A percentile compares a stretch with the other conserved stretches of the same genome.
Evolutionary conservation across 2,888 invertebrate species (phyloP).

Genomic region (Drosophila seclusa): DNA sequence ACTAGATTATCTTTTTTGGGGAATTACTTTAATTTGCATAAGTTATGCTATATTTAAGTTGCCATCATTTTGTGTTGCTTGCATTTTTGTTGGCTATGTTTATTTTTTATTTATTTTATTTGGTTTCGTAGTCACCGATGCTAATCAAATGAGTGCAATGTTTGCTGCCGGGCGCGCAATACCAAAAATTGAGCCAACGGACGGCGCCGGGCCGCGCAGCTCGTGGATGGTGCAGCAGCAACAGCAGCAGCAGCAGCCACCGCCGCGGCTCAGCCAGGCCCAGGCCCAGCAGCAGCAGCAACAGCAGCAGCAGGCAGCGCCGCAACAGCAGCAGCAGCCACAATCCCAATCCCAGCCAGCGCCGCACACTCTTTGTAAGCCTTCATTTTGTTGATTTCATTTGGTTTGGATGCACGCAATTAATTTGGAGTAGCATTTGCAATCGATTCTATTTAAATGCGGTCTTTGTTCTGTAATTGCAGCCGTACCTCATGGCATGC

Average conservation of each 20-base stretch:
- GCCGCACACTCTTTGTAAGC: slow-evolving; percentile 84
- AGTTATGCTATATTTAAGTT: neutral
- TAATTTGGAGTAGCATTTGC: neutral
- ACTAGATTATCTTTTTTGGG: neutral
- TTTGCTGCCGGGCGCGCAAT: slow-evolving; percentile 84
- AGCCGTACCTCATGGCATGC: slow-evolving; percentile 84
- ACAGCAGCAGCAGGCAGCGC: slow-evolving; percentile 67
- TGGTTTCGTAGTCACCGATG: slow-evolving; percentile 80
- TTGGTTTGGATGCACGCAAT: slow-evolving; percentile 13
- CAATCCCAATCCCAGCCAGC: slow-evolving; percentile 70
- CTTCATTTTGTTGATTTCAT: slow-evolving; percentile 47
- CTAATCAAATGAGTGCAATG: slow-evolving; percentile 84
- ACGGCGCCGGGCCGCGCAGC: slow-evolving; percentile 79
- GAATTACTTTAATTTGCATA: slow-evolving; percentile 1
- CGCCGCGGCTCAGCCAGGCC: slow-evolving; percentile 81
- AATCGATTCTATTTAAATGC: neutral
- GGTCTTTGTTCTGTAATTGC: slow-evolving; percentile 33
- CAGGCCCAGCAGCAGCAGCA: slow-evolving; percentile 47
- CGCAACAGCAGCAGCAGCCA: slow-evolving; percentile 60
- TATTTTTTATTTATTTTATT: slow-evolving; percentile 41
- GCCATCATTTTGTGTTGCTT: slow-evolving; percentile 18
- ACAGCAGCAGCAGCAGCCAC: slow-evolving; percentile 73
- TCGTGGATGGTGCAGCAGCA: slow-evolving; percentile 82
- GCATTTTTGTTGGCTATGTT: slow-evolving; percentile 37
- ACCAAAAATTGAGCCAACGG: slow-evolving; percentile 85